phyloP scores from a whole-genome alignment of 1,140 invertebrate genomes.

The Procambarus clarkii region DNA sequence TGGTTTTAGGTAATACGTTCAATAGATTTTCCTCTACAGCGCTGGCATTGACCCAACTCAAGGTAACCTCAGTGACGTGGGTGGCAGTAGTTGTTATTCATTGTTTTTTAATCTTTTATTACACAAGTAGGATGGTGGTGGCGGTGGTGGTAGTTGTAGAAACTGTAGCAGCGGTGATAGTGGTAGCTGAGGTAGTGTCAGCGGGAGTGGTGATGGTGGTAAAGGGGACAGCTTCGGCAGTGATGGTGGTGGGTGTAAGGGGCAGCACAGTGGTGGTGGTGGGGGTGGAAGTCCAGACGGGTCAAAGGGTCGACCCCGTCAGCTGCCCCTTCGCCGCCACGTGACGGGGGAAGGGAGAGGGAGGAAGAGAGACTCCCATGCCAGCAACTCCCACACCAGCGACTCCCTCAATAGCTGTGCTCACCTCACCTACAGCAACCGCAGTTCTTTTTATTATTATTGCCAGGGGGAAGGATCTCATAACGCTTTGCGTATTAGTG shows the following conservation, averaged over 20 bases:
- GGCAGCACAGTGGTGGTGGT: not conserved
- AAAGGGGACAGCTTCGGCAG: too few species aligned
- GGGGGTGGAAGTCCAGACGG: conserved; percentile 5
- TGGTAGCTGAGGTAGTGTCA: not conserved
- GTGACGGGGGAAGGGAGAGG: not conserved
- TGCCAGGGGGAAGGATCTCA: too few species aligned
- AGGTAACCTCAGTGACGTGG: too few species aligned
- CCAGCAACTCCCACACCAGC: not conserved
- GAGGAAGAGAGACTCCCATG: not conserved
- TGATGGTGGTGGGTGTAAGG: not conserved
- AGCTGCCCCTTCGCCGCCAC: conserved; percentile 39
- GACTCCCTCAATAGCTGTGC: not conserved
- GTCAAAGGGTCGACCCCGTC: conserved; percentile 1
- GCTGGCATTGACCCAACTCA: too few species aligned
- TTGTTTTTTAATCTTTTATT: too few species aligned
- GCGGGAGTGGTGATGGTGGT: not conserved
- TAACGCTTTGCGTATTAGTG: too few species aligned
- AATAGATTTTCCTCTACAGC: too few species aligned
- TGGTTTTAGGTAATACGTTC: too few species aligned
- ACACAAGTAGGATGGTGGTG: too few species aligned
- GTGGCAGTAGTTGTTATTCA: too few species aligned
- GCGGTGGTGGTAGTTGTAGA: too few species aligned
- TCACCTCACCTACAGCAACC: not conserved
- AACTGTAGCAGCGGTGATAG: not conserved
- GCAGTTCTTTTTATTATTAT: too few species aligned